Evolutionary conservation across 2,888 invertebrate genomes (phyloP), one percentile per base, ranked within the genome.

Genomic region (Pristionchus maxplancki): DNA sequence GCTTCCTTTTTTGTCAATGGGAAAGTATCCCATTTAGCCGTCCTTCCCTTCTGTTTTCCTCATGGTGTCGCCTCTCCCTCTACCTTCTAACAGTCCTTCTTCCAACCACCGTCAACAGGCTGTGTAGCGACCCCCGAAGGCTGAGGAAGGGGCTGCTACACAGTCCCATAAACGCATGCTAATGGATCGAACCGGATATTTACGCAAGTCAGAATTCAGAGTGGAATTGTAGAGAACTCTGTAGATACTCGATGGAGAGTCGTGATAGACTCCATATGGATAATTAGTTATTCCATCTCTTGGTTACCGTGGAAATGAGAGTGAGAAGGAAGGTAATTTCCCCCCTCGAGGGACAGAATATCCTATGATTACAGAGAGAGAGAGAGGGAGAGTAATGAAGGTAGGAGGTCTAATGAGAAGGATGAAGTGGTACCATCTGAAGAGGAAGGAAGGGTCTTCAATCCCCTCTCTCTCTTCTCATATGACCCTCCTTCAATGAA

Each of bases 21-120:
- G 37, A 71, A 71, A 71, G 71, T 71, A 71, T 71, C 71, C 71
- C 71, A 71, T 71, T 71, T 71, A 40, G 71, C 64, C 37, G 20
- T 17, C 37, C 31, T 71, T 20, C 20, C 20, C 71, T 71, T 58
- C 58, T 58, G 34, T 34, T 67, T 34, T 67, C 71, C 17, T 4
- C 24, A n/a, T 62, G 31, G 64, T 64, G 64, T 64, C 64, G n/a
- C 28, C 71, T 71, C 71, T 71, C 24, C 71, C 37, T 37, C 34
- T 40, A 37, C 71, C 40, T 37, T 20, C 28, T 31, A 71, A 37
- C 71, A 71, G 34, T 71, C 34, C 71, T 40, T 28, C 71, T n/a
- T n/a, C n/a, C 37, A 37, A 37, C 71, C 20, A 71, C 71, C 71
- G 37, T 71, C 17, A 67, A 37, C 71, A 37, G 20, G 37, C 71